Evolutionary conservation across 2,113 vertebrate genomes (phyloP), one percentile per base, ranked within the genome.

Genomic region (Dipodomys stephensi): DNA sequence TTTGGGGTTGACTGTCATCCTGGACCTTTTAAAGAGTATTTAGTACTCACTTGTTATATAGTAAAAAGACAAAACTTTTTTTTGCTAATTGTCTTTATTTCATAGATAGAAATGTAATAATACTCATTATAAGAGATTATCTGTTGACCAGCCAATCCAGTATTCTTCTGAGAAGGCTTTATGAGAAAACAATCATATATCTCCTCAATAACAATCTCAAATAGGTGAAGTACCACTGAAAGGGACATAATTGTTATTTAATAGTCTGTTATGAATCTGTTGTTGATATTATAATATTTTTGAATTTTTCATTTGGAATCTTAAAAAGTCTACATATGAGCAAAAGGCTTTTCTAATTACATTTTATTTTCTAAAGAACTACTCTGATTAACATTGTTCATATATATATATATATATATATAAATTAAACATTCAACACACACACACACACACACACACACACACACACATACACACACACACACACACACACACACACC

Each of bases 351-450:
- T 11, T 72, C 65, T 64, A 68, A 35, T 94, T 93, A 79, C 1
- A 49, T 65, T 82, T 88, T 91, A 35, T 71, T 93, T 32, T 87
- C 78, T 96, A 69, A 94, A 72, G 28, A 86, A 92, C 87, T 77
- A 39, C 5, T 80, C 69, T 35, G 4, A 23, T 49, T 12, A 49
- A 49, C 49, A 49, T 49, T 49, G 9, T 49, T 49, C 10, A 49
- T 35, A 35, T 35, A 35, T 35, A 35, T 35, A n/a, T 11, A 49
- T 49, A 49, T 49, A 49, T 49, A 49, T 12, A 49, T 49, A 49
- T 12, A 49, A 11, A 49, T 49, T 49, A 9, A 49, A 49, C 49
- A 49, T 49, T 49, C 49, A 49, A 39, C 49, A 49, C 49, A 49
- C 49, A 49, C 49, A 49, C 10, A 49, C 49, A 49, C 49, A 49